phyloP scores from a whole-genome alignment of 37 sponge, comb jelly and placozoan species.

The Amphimedon queenslandica region DNA sequence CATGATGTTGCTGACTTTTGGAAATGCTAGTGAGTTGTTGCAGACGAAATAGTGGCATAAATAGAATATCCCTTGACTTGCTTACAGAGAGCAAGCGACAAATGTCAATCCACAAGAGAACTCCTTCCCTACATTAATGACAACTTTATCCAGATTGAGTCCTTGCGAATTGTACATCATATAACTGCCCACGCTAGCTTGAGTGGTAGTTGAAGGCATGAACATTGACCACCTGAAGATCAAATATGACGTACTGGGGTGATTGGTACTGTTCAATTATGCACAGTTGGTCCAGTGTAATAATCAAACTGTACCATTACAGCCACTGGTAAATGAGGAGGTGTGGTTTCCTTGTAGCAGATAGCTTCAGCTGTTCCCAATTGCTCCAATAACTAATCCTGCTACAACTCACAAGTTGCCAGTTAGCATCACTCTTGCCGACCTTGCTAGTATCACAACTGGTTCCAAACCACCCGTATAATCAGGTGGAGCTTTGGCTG shows the following conservation, averaged over 20 bases:
- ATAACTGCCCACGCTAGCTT: constrained; percentile 36
- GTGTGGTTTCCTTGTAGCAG: constrained; percentile 10
- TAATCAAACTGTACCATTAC: constrained; percentile 19
- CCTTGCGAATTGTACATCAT: constrained; percentile 1
- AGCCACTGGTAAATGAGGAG: constrained; percentile 16
- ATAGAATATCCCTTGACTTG: neutral
- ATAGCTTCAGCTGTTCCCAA: constrained; percentile 23
- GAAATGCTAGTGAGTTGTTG: neutral
- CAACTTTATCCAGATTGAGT: neutral
- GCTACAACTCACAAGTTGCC: constrained; percentile 20
- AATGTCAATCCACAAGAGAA: neutral
- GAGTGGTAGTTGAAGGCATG: constrained; percentile 22
- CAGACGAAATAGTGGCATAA: neutral
- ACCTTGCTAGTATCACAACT: constrained; percentile 8
- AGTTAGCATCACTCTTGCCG: constrained; percentile 34
- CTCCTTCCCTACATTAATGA: neutral
- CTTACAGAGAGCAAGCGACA: constrained; percentile 2
- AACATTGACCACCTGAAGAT: neutral
- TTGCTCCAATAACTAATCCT: constrained; percentile 38
- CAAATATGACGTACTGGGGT: constrained; percentile 27
- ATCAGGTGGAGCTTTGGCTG: constrained; percentile 28
- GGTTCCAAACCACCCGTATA: constrained; percentile 27
- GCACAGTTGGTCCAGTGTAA: constrained; percentile 46
- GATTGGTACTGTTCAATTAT: constrained; percentile 35
- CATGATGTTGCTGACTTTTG: neutral